These are phyloP conservation scores for Urophycis tenuis DNA, from an alignment of 2,797 vertebrate species.

Conservation along the genomic window DNA sequence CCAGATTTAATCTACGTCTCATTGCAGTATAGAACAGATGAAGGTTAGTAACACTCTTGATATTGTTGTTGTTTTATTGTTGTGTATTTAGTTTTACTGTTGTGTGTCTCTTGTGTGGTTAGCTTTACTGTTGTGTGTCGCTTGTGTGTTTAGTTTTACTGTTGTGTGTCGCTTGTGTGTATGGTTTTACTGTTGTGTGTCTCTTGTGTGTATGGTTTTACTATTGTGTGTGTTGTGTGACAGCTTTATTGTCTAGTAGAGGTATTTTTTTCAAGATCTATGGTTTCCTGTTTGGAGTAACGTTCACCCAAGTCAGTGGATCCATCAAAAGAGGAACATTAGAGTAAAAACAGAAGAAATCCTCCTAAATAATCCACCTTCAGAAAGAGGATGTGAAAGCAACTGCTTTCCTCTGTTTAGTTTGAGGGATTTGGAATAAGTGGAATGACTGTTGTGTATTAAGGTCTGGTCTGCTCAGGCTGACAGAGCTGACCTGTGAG, in stretches of 20 bases:
- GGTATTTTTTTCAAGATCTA: neutral
- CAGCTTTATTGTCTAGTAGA: neutral
- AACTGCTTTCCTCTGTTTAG: neutral
- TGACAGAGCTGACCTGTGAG: neutral
- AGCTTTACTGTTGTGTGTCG: neutral
- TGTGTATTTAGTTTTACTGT: neutral
- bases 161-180: neutral
- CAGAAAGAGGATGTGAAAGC: constrained; percentile 6
- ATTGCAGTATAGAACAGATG: too few relatives aligned
- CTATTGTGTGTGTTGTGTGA: neutral
- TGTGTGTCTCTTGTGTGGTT: too few relatives aligned
- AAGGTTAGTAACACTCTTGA: neutral
- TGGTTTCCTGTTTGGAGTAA: neutral
- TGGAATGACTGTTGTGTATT: neutral
- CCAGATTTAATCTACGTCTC: too few relatives aligned
- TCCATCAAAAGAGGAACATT: neutral
- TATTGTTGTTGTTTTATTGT: neutral
- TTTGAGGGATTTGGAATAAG: neutral
- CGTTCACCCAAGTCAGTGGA: neutral
- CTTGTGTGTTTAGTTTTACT: too few relatives aligned
- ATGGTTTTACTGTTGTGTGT: neutral
- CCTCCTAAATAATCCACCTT: neutral
- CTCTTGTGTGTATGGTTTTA: neutral
- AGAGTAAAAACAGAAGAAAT: neutral
- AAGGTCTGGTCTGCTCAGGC: neutral